These are phyloP conservation scores for Mallotus villosus DNA, from an alignment of 2,797 vertebrate species.

Conservation along the genomic window DNA sequence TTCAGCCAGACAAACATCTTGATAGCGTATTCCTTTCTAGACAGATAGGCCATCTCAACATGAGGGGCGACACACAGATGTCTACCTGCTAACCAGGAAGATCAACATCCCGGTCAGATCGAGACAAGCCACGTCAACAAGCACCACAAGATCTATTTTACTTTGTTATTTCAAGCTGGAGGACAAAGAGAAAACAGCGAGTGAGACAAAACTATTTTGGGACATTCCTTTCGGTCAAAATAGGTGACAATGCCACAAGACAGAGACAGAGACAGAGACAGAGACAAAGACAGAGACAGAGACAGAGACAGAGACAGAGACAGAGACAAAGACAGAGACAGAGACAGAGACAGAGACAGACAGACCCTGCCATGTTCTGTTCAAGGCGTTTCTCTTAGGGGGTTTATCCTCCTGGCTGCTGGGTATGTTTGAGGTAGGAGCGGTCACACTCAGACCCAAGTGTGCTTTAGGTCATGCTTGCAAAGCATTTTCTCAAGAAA, in stretches of 20 bases:
- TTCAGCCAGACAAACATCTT: background rate
- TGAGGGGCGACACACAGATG: too few species aligned
- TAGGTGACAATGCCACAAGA: background rate
- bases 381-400: background rate
- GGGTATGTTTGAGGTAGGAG: background rate
- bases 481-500: conserved; percentile 32
- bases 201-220: background rate
- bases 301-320: background rate
- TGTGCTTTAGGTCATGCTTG: conserved; percentile 47
- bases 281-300: background rate
- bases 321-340: background rate
- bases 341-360: background rate
- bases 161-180: background rate
- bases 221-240: background rate
- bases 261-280: background rate
- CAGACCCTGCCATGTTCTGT: background rate
- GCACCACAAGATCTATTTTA: background rate
- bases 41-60: background rate
- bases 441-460: conserved; percentile 16
- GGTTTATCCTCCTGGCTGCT: background rate
- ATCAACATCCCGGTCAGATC: background rate
- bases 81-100: background rate
- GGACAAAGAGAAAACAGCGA: background rate
- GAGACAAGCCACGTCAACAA: background rate
- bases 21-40: background rate